phyloP scores from a whole-genome alignment of 2,888 invertebrate species.

The Erynnis tages region DNA sequence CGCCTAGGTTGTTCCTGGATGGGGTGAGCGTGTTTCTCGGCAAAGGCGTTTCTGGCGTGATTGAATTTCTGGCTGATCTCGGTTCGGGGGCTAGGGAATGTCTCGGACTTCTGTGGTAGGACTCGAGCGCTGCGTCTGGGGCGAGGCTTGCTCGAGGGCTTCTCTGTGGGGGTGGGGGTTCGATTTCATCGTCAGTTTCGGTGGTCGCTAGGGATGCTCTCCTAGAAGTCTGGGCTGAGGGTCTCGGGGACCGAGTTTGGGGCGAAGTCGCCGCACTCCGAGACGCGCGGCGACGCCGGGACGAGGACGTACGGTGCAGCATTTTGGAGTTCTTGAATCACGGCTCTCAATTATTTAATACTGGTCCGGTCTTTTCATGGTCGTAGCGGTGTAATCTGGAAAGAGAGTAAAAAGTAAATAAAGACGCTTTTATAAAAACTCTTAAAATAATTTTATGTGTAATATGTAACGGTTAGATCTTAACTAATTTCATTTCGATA shows the following conservation, averaged over 20 bases:
- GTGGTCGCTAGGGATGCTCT: constrained; percentile 83
- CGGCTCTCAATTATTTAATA: background rate
- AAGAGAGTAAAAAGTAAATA: background rate
- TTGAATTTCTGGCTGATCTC: constrained; percentile 83
- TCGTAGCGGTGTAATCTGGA: background rate
- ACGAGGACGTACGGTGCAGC: constrained; percentile 85
- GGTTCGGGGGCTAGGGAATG: constrained; percentile 80
- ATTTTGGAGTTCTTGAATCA: constrained; percentile 51
- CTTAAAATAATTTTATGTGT: too few relatives aligned
- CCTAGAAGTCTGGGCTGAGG: constrained; percentile 69
- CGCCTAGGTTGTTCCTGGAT: constrained; percentile 83
- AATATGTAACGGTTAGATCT: too few relatives aligned
- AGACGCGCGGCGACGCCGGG: constrained; percentile 84
- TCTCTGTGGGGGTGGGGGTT: constrained; percentile 64
- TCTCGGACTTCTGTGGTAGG: constrained; percentile 79
- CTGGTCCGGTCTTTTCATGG: background rate
- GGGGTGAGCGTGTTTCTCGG: constrained; percentile 79
- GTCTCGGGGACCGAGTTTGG: constrained; percentile 78
- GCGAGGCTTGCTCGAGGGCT: constrained; percentile 82
- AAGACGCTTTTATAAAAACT: too few relatives aligned
- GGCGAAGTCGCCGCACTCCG: constrained; percentile 85
- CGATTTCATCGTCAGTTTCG: constrained; percentile 82
- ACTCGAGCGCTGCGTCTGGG: constrained; percentile 77
- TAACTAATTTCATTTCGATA: too few relatives aligned
- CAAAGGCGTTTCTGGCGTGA: constrained; percentile 82